These are phyloP conservation scores for Dicrurus megarhynchus DNA, from an alignment of 2,113 vertebrate genomes.

Conservation along the genomic window DNA sequence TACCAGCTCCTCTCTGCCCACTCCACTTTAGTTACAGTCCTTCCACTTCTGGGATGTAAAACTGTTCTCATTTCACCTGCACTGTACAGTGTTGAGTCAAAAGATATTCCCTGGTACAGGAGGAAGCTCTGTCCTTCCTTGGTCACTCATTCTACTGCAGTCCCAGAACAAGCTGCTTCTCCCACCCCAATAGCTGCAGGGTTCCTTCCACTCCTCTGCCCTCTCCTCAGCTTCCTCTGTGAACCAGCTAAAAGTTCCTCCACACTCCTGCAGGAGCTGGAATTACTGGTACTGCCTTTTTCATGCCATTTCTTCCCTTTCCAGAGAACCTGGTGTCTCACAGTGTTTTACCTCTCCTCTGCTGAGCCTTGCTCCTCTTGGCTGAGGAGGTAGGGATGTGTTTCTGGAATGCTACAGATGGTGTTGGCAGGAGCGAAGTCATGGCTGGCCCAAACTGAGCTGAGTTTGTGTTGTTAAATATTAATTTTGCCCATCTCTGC, in stretches of 20 bases:
- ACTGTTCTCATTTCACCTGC: not conserved
- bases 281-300: not conserved
- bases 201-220: not conserved
- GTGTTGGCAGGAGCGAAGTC: not conserved
- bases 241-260: not conserved
- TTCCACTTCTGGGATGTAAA: not conserved
- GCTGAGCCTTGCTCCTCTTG: not conserved
- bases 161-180: not conserved
- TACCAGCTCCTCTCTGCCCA: not conserved
- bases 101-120: not conserved
- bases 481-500: not conserved
- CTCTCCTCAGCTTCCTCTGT: not conserved
- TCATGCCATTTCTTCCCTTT: not conserved
- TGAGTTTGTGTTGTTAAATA: not conserved
- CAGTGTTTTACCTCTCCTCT: not conserved
- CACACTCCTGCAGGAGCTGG: not conserved
- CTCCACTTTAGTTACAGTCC: not conserved
- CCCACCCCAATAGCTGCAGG: not conserved
- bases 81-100: not conserved
- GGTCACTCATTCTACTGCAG: not conserved
- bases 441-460: not conserved
- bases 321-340: not conserved
- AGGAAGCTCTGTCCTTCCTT: not conserved
- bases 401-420: not conserved
- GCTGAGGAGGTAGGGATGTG: not conserved